Base-by-base conservation (phyloP, 2,888 invertebrate species). In the Callyntrura sp. region DNA sequence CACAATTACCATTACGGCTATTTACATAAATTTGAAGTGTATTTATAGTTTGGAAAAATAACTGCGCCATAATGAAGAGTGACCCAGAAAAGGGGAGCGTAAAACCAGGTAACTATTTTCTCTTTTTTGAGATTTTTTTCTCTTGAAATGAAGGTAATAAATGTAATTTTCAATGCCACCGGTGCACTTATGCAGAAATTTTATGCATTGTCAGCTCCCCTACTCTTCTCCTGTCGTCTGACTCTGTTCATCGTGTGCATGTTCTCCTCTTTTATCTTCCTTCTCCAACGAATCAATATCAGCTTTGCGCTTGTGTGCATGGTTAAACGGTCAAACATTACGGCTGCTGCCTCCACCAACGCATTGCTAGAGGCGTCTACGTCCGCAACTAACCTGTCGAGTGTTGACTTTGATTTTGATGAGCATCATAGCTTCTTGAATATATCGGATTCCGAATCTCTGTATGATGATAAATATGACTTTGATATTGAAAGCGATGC, bases 261-360 rank as follows among this genome's bases (percentile, higher is more conserved):
- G 90, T 81, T 90, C 35, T 81, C 84, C 17, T 84, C 79, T 11
- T 91, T 94, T 6, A 92, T 94, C 14, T 94, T 95, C 3, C 93
- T 95, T 70, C 93, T 94, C 68, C 94, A 95, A 94, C 94, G 95
- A 9, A 95, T 95, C 85, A 95, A 95, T 93, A 94, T 96, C 60
- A 95, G 95, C 92, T 95, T 96, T 91, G 95, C 95, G 4, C 95
- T 96, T 76, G 94, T 96, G 3, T 95, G 95, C 92, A 96, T 96
- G 96, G 95, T 95, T 17, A 95, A 95, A 90, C 94, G 94, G 83
- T 94, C 94, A 17, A 70, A 82, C 20, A 55, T 45, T 9, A 85
- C 86, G 0, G 11, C 70, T 17, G 70, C 43, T 20, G 23, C 62
- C 1, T 23, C 20, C n/a, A n/a, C n/a, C n/a, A n/a, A n/a, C n/a